phyloP scores from a whole-genome alignment of 2,888 invertebrate genomes.

The Ischnus inquisitorius region DNA sequence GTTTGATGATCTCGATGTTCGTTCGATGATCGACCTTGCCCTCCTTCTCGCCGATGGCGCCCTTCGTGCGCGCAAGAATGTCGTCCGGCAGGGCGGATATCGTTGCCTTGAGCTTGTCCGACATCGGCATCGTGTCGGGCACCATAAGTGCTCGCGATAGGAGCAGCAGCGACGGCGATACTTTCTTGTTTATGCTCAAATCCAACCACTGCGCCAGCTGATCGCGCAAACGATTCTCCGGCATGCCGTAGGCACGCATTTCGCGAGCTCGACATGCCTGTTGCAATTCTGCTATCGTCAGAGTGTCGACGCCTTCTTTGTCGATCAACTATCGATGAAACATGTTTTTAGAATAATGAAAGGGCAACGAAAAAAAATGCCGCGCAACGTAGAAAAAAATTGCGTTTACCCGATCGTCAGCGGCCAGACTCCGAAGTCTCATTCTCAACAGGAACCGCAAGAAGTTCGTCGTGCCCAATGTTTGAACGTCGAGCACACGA shows the following conservation, averaged over 20 bases:
- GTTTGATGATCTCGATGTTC: constrained; percentile 95
- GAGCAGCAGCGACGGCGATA: constrained; percentile 96
- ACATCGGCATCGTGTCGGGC: constrained; percentile 95
- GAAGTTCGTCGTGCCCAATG: constrained; percentile 96
- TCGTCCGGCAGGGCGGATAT: constrained; percentile 96
- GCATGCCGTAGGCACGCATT: constrained; percentile 98
- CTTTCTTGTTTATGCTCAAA: constrained; percentile 96
- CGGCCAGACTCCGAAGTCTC: constrained; percentile 96
- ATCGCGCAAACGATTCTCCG: constrained; percentile 93
- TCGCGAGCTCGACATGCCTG: constrained; percentile 97
- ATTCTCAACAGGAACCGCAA: constrained; percentile 96
- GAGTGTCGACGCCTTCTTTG: constrained; percentile 96
- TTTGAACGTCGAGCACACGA: constrained; percentile 94
- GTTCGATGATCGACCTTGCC: constrained; percentile 97
- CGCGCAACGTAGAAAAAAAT: not conserved
- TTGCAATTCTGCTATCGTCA: constrained; percentile 96
- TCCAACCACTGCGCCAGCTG: constrained; percentile 98
- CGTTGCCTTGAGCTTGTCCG: constrained; percentile 97
- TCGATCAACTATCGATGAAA: constrained; percentile 91
- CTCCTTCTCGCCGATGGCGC: constrained; percentile 97
- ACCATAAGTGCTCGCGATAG: constrained; percentile 97
- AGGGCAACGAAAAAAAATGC: not conserved
- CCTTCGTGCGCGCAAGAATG: constrained; percentile 94
- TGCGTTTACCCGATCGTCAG: constrained; percentile 93
- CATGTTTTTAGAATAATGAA: not conserved